Conservation (phyloP, 2,888 invertebrate species). For the Amphiduros pacificus region DNA sequence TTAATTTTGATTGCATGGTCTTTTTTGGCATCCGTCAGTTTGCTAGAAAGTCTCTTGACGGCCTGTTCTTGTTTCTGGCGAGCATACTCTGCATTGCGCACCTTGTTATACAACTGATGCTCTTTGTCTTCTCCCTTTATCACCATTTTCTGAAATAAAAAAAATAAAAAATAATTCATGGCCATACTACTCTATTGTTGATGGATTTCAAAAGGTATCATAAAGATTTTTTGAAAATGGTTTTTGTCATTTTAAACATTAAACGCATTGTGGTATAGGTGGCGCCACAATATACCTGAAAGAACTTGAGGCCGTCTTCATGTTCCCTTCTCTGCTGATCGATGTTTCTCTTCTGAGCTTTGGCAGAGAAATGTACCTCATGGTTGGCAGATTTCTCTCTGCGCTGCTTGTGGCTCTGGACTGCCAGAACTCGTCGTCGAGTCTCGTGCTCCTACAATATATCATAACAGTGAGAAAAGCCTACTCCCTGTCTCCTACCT, state of each 20-base stretch:
- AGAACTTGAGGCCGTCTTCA: slow-evolving; percentile 55
- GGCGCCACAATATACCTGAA: slow-evolving; percentile 43
- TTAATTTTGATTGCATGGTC: slow-evolving; percentile 46
- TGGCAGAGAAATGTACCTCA: slow-evolving; percentile 43
- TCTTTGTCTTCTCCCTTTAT: slow-evolving; percentile 51
- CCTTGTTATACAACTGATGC: slow-evolving; percentile 46
- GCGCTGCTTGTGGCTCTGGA: slow-evolving; percentile 38
- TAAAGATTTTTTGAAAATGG: too few relatives aligned
- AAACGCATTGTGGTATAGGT: too few relatives aligned
- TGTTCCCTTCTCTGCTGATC: slow-evolving; percentile 48
- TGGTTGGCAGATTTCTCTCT: slow-evolving; percentile 44
- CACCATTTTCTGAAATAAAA: slow-evolving; percentile 50
- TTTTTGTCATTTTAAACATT: too few relatives aligned
- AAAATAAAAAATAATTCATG: background rate
- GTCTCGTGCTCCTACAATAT: slow-evolving; percentile 41
- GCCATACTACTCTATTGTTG: too few relatives aligned
- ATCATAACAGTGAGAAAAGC: too few relatives aligned
- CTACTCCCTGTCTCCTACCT: too few relatives aligned
- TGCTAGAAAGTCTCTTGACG: slow-evolving; percentile 43
- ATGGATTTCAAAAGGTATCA: too few relatives aligned
- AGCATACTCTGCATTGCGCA: slow-evolving; percentile 51
- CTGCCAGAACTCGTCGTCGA: slow-evolving; percentile 35
- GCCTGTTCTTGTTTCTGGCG: slow-evolving; percentile 54
- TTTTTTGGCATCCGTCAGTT: slow-evolving; percentile 42
- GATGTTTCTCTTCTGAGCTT: slow-evolving; percentile 39